Evolutionary conservation across 2,113 vertebrate genomes (phyloP).

Genomic region (Nibea albiflora): DNA sequence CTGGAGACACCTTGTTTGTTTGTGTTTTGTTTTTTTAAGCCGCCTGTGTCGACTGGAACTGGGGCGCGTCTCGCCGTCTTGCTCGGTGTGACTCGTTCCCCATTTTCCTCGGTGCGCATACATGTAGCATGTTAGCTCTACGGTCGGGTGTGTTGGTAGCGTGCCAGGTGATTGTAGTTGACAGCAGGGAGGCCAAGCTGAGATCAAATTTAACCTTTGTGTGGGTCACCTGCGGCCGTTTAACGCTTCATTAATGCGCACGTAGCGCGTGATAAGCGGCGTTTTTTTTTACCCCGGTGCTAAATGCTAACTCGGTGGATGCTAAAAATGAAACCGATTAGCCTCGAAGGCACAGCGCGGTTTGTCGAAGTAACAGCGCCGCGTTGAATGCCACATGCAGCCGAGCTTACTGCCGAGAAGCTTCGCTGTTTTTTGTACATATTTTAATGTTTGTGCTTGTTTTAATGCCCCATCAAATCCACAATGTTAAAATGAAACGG

Average conservation of each 20-base stretch:
- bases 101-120: conserved; percentile 2
- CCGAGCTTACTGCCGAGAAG: no score
- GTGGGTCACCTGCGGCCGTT: not conserved
- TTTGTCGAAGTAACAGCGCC: no score
- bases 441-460: no score
- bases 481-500: no score
- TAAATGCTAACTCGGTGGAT: conserved; percentile 22
- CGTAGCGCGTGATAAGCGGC: not conserved
- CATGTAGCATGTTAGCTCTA: conserved; percentile 10
- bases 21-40: no score
- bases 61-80: no score
- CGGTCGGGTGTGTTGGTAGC: not conserved
- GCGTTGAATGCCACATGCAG: no score
- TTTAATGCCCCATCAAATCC: no score
- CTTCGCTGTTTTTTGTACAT: no score
- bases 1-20: not conserved
- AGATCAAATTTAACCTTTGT: conserved; percentile 7
- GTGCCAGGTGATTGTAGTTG: conserved; percentile 11
- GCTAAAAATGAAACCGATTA: conserved; percentile 28
- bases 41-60: no score
- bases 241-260: conserved; percentile 8
- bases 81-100: not conserved
- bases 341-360: not conserved
- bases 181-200: not conserved
- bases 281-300: not conserved